Evolutionary conservation across 2,113 vertebrate species (phyloP).

Genomic region (Dermatemys mawii): DNA sequence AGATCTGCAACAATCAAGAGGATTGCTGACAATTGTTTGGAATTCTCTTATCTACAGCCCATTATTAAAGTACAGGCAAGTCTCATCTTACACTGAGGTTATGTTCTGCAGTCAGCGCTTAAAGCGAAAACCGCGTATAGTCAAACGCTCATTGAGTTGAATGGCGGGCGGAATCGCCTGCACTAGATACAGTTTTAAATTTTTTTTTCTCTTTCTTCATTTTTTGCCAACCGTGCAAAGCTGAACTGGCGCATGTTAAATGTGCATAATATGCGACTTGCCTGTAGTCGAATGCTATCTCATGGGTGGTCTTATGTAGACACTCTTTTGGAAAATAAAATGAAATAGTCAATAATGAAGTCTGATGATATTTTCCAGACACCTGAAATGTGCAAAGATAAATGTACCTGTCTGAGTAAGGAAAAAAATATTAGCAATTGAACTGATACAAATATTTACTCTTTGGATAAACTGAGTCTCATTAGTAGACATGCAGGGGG

Average conservation of each 20-base stretch:
- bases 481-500: background rate
- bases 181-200: too few species aligned
- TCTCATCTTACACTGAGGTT: too few species aligned
- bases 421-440: background rate
- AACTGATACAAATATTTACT: background rate
- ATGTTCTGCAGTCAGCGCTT: too few species aligned
- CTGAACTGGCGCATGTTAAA: too few species aligned
- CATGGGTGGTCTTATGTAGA: background rate
- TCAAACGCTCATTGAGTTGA: too few species aligned
- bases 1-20: background rate
- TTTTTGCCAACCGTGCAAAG: too few species aligned
- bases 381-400: background rate
- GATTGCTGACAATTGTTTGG: background rate
- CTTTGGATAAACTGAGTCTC: background rate
- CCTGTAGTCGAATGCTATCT: background rate
- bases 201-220: too few species aligned
- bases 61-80: background rate
- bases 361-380: background rate
- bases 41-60: constrained; percentile 8
- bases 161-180: too few species aligned
- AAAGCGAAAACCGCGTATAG: too few species aligned
- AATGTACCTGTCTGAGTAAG: background rate
- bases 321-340: background rate
- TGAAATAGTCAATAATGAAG: background rate
- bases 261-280: too few species aligned